Percentiles rank a stretch among this genome's conserved stretches.
These are phyloP conservation scores for Marronus borbonicus DNA, from an alignment of 2,888 invertebrate species.

Conservation along the genomic window DNA sequence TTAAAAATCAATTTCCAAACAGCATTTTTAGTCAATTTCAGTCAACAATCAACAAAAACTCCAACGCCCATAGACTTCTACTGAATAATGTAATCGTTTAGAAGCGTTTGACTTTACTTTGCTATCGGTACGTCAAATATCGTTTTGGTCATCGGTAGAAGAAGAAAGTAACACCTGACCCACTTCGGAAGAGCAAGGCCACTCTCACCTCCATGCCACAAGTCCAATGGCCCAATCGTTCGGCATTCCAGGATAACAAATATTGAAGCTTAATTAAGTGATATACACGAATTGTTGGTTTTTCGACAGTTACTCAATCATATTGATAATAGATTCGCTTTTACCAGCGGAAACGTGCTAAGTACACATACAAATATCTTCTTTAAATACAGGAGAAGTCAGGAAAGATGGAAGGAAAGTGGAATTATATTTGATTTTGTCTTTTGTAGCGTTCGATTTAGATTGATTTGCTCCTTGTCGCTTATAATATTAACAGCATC, in stretches of 20 bases:
- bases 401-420: neutral
- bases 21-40: too few relatives aligned
- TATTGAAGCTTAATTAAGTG: slow-evolving; percentile 23
- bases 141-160: slow-evolving; percentile 58
- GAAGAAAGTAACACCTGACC: slow-evolving; percentile 66
- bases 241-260: slow-evolving; percentile 47
- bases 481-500: too few relatives aligned
- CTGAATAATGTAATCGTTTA: slow-evolving; percentile 8
- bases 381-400: neutral
- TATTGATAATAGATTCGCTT: neutral
- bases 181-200: slow-evolving; percentile 65
- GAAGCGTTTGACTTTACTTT: slow-evolving; percentile 7
- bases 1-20: too few relatives aligned
- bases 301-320: slow-evolving; percentile 18
- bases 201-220: slow-evolving; percentile 64
- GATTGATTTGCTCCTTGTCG: neutral
- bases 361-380: neutral
- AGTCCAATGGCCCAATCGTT: slow-evolving; percentile 50
- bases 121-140: slow-evolving; percentile 11
- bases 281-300: slow-evolving; percentile 21
- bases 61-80: neutral
- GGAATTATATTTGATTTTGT: neutral
- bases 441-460: neutral
- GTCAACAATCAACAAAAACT: too few relatives aligned
- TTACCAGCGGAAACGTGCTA: slow-evolving; percentile 3